Percentiles rank a stretch among this genome's conserved stretches.
phyloP scores from a whole-genome alignment of 2,113 vertebrate genomes.

The Mesoclemmys tuberculata region DNA sequence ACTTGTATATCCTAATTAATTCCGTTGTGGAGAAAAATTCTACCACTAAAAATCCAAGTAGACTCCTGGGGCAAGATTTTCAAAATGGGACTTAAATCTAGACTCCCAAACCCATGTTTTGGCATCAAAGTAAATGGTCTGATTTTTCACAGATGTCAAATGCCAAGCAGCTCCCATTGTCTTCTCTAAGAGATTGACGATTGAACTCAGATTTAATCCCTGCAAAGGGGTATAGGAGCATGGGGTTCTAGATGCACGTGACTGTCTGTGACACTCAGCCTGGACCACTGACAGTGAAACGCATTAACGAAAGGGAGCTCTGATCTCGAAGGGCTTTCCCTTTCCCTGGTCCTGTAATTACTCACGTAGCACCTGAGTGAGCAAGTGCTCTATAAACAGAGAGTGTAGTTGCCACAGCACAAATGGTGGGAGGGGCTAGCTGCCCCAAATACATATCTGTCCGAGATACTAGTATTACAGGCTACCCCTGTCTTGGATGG shows the following conservation, averaged over 20 bases:
- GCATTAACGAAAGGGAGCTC: not conserved
- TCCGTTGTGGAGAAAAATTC: not conserved
- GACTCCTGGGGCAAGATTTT: not conserved
- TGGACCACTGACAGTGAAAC: not conserved
- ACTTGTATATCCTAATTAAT: not conserved
- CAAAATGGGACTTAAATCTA: not conserved
- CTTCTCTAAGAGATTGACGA: not conserved
- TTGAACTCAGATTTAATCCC: not conserved
- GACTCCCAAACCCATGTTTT: not conserved
- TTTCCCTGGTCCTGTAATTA: not conserved
- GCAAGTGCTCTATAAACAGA: not conserved
- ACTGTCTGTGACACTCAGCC: not conserved
- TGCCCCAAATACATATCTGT: not conserved
- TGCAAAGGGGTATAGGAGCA: not conserved
- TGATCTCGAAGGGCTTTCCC: not conserved
- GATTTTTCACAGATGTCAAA: not conserved
- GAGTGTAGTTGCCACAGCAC: not conserved
- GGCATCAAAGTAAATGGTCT: not conserved
- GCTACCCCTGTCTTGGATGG: not conserved
- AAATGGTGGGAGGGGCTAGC: not conserved
- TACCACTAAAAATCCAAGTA: not conserved
- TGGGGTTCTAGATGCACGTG: not conserved
- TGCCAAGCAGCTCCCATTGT: accelerated
- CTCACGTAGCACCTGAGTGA: not conserved
- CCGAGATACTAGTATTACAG: not conserved